These are phyloP conservation scores for Meriones psammophilus DNA, from an alignment of 2,797 vertebrate genomes.

Conservation along the genomic window DNA sequence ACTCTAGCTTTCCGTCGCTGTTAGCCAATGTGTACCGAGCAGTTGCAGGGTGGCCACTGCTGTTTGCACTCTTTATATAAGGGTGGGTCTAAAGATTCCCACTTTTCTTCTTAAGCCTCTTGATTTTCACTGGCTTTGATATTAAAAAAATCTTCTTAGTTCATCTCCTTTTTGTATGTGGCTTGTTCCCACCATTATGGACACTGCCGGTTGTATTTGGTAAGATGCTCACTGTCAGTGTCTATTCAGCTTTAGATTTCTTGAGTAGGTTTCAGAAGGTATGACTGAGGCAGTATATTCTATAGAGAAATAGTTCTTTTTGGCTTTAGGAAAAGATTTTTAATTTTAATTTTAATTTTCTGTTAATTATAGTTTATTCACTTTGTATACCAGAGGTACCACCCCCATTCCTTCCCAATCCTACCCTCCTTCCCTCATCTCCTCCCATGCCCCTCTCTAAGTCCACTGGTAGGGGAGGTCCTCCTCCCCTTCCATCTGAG, in stretches of 20 bases:
- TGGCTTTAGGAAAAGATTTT: conserved; percentile 55
- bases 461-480: too few relatives aligned
- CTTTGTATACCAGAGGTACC: too few relatives aligned
- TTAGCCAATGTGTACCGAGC: conserved; percentile 41
- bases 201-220: not conserved
- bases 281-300: not conserved
- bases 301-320: conserved; percentile 24
- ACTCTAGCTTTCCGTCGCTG: conserved; percentile 31
- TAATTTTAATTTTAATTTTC: too few relatives aligned
- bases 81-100: not conserved
- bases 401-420: too few relatives aligned
- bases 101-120: not conserved
- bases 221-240: not conserved
- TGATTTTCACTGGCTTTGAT: conserved; percentile 56
- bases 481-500: too few relatives aligned
- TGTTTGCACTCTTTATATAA: conserved; percentile 4
- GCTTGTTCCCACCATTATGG: not conserved
- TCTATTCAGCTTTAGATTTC: not conserved
- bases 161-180: not conserved
- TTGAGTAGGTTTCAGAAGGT: conserved; percentile 33
- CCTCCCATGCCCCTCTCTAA: too few relatives aligned
- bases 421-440: too few relatives aligned
- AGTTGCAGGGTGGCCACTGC: not conserved
- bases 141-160: not conserved
- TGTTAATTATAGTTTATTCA: too few relatives aligned